A percentile compares a stretch with the other conserved stretches of the same genome.
These are phyloP conservation scores for Salpingus planirostris DNA, from an alignment of 2,888 invertebrate genomes.

Conservation along the genomic window DNA sequence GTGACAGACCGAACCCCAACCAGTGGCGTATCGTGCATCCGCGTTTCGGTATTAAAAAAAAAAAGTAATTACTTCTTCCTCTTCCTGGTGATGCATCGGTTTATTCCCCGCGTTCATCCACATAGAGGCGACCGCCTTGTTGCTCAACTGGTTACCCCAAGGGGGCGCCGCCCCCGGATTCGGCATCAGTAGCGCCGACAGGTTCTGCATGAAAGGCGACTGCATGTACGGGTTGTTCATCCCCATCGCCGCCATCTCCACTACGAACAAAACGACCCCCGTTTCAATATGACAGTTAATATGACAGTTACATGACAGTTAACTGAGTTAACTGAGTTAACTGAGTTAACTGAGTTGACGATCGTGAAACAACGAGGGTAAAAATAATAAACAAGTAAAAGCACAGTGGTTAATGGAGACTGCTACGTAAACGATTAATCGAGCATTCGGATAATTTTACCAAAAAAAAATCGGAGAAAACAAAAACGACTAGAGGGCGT, in stretches of 20 bases:
- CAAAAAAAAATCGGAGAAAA: background rate
- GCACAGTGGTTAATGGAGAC: too few species aligned
- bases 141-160: slow-evolving; percentile 37
- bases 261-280: slow-evolving; percentile 35
- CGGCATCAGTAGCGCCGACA: slow-evolving; percentile 33
- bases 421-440: too few species aligned
- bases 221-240: slow-evolving; percentile 36
- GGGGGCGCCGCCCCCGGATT: slow-evolving; percentile 25
- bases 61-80: too few species aligned
- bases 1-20: too few species aligned
- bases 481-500: background rate
- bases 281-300: background rate
- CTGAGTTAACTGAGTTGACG: too few species aligned
- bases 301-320: too few species aligned
- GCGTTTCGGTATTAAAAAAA: background rate
- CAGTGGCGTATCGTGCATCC: too few species aligned
- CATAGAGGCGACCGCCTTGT: slow-evolving; percentile 51
- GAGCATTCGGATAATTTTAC: too few species aligned
- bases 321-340: too few species aligned
- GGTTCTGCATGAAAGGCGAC: slow-evolving; percentile 37
- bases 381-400: too few species aligned
- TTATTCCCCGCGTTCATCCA: slow-evolving; percentile 46
- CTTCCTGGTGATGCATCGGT: slow-evolving; percentile 35
- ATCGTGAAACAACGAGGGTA: too few species aligned
- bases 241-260: slow-evolving; percentile 57